phyloP scores from a whole-genome alignment of 2,797 vertebrate genomes.

The Poecile montanus region DNA sequence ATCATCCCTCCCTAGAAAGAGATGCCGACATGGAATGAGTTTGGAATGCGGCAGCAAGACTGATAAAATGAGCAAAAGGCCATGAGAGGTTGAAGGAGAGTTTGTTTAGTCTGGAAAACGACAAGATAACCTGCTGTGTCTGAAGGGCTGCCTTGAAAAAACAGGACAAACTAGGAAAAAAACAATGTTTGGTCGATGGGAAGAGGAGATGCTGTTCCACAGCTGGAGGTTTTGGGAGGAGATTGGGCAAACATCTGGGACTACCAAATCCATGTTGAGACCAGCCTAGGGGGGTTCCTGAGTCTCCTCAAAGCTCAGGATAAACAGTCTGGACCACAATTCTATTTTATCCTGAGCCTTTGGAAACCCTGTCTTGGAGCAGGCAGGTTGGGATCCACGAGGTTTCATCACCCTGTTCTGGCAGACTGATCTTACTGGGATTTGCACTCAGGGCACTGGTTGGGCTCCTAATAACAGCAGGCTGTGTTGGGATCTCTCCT shows the following conservation, averaged over 20 bases:
- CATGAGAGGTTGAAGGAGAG: neutral
- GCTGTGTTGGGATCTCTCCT: neutral
- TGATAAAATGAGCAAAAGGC: neutral
- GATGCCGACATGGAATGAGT: neutral
- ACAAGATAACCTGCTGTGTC: neutral
- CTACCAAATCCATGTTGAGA: neutral
- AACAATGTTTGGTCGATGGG: fast-evolving
- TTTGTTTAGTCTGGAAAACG: slow-evolving; percentile 34
- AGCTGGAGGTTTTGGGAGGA: neutral
- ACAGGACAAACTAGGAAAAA: neutral
- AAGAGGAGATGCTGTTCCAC: neutral
- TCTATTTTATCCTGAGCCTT: fast-evolving
- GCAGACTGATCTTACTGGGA: neutral
- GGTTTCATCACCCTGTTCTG: neutral
- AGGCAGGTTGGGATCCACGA: neutral
- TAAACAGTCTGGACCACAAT: neutral
- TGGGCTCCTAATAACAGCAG: neutral
- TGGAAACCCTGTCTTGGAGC: neutral
- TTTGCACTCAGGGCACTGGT: neutral
- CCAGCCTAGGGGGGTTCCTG: fast-evolving
- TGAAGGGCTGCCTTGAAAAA: neutral
- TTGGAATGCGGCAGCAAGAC: fast-evolving
- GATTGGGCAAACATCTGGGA: neutral
- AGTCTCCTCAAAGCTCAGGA: neutral
- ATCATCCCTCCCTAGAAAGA: neutral